phyloP scores from a whole-genome alignment of 2,113 vertebrate genomes.

The Sigmodon hispidus region DNA sequence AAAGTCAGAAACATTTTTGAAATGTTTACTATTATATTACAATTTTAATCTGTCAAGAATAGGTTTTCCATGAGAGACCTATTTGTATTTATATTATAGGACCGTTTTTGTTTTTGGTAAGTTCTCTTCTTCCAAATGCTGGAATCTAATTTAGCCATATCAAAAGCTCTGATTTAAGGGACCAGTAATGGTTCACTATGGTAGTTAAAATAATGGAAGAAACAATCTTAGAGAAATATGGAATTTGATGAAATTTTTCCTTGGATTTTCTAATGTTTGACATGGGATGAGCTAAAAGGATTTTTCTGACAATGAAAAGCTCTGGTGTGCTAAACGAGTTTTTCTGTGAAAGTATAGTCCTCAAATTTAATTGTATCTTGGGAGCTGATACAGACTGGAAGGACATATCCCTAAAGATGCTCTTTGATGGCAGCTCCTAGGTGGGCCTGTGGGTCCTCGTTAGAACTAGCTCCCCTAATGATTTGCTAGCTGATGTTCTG shows the following conservation, averaged over 20 bases:
- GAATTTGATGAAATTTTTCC: conserved; percentile 28
- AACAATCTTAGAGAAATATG: conserved; percentile 41
- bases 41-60: neutral
- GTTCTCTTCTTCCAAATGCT: conserved; percentile 31
- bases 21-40: neutral
- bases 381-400: neutral
- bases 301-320: neutral
- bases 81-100: neutral
- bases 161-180: neutral
- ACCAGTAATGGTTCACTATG: neutral
- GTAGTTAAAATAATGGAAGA: conserved; percentile 29
- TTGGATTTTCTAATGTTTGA: conserved; percentile 39
- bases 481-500: neutral
- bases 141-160: neutral
- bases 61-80: conserved; percentile 28
- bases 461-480: neutral
- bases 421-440: neutral
- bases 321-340: neutral
- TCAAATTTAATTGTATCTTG: neutral
- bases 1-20: conserved; percentile 23
- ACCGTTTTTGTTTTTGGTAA: conserved; percentile 4
- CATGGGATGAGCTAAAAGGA: neutral
- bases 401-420: neutral
- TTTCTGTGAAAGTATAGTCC: neutral
- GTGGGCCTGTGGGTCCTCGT: conserved; percentile 12